Evolutionary conservation across 2,888 invertebrate genomes (phyloP), one percentile per base, ranked within the genome.

Genomic region (Napeogenes sylphis): DNA sequence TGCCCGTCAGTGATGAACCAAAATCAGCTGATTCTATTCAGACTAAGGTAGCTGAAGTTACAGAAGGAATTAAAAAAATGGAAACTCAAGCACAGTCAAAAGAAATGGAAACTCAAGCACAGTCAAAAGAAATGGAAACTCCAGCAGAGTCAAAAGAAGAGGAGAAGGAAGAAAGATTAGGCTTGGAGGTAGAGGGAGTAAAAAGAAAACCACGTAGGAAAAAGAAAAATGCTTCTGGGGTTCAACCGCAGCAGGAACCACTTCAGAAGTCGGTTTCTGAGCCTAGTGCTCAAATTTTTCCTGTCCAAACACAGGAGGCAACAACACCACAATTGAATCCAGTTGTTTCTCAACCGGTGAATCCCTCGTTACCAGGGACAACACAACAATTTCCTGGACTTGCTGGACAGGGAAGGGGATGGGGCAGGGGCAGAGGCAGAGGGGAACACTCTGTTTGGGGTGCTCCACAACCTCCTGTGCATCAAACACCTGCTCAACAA

Each of bases 131-230:
- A 4, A 42, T 12, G 30, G 62, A 38, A 8, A 56, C 62, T 12
- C 58, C 62, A 51, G 21, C 51, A 42, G 10, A 51, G n/a, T 12
- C 51, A 21, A 21, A 13, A 6, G 46, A 14, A 4, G 47, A 6
- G 30, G 62, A 38, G 73, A 73, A 14, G 72, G 65, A 21, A 2
- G 67, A 55, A 12, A 71, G 69, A 0, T 53, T 71, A 2, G 74
- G 74, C 1, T 66, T 75, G 46, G 69, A 73, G 3, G n/a, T 75
- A 32, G 67, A 68, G 12, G 63, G 55, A 45, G 72, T 61, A 45
- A 78, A 69, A 63, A 80, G 60, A 66, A 73, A 62, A 56, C 73
- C 71, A 12, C 69, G 75, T 59, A 78, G 72, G 54, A 79, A 79
- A 58, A 79, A 80, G 59, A 73, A 68, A 51, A 64, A 71, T 10